Conservation (phyloP, 2,888 invertebrate species). For the Poecilobothrus nobilitatus region DNA sequence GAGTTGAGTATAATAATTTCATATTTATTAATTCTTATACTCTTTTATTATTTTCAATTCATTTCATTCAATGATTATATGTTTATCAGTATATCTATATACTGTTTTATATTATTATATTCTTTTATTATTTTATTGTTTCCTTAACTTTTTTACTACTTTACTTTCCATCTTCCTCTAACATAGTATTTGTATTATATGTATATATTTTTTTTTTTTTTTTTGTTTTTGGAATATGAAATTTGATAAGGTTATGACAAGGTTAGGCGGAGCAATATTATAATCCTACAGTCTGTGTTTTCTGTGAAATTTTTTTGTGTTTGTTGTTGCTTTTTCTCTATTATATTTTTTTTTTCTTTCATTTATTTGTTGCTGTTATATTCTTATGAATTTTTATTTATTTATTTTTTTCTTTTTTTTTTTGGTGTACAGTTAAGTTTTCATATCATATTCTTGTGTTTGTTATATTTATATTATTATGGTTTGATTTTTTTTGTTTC, state of each 20-base stretch:
- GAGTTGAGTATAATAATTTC: too few species aligned
- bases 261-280: conserved; percentile 31
- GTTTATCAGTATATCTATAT: too few species aligned
- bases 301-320: conserved; percentile 18
- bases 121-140: too few species aligned
- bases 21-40: too few species aligned
- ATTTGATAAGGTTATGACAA: conserved; percentile 31
- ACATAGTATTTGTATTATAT: too few species aligned
- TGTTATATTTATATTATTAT: neutral
- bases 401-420: neutral
- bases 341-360: conserved; percentile 10
- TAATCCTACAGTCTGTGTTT: conserved; percentile 20
- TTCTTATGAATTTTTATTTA: conserved; percentile 14
- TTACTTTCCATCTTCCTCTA: neutral
- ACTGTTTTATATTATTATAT: too few species aligned
- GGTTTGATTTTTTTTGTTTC: conserved; percentile 10
- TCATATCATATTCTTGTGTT: neutral
- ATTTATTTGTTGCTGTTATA: conserved; percentile 8
- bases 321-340: neutral
- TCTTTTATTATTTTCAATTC: too few species aligned
- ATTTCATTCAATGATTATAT: too few species aligned
- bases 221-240: conserved; percentile 20
- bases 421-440: neutral
- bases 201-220: too few species aligned
- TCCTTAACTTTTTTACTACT: too few species aligned